Conservation (phyloP, 2,888 invertebrate genomes). For the Blomia tropicalis region DNA sequence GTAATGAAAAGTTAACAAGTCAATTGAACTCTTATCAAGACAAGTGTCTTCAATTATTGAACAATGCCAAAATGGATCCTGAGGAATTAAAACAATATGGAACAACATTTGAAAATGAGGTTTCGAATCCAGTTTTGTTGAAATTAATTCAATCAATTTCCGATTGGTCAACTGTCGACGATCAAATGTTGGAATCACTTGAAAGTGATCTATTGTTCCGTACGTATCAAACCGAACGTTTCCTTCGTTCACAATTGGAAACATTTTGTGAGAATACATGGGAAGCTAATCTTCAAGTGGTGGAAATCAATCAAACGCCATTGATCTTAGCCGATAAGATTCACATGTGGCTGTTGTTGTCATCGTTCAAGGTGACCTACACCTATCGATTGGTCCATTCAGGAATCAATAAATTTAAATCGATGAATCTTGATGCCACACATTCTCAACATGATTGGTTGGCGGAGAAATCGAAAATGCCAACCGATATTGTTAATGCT, state of each 20-base stretch:
- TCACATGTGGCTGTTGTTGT: constrained; percentile 1
- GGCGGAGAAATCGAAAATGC: constrained; percentile 13
- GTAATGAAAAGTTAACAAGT: not conserved
- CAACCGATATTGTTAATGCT: constrained; percentile 2
- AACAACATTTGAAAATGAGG: not conserved
- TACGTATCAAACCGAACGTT: constrained; percentile 3
- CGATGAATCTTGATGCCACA: not conserved
- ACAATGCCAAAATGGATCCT: not conserved
- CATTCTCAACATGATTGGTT: constrained; percentile 7
- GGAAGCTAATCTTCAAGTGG: not conserved
- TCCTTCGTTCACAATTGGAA: constrained; percentile 17
- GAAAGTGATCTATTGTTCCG: constrained; percentile 13
- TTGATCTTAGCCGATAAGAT: not conserved
- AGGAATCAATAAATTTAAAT: not conserved
- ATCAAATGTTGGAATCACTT: not conserved
- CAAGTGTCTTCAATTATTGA: not conserved
- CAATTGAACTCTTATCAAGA: constrained; percentile 3
- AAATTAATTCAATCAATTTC: not conserved
- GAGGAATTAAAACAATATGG: not conserved
- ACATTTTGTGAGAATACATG: constrained; percentile 15
- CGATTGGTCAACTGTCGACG: not conserved
- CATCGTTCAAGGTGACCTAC: constrained; percentile 9
- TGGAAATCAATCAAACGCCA: constrained; percentile 15
- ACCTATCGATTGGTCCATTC: constrained; percentile 17
- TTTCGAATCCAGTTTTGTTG: not conserved